Base-by-base conservation (phyloP, 1,140 invertebrate species). In the Dinothrombium tinctorium region DNA sequence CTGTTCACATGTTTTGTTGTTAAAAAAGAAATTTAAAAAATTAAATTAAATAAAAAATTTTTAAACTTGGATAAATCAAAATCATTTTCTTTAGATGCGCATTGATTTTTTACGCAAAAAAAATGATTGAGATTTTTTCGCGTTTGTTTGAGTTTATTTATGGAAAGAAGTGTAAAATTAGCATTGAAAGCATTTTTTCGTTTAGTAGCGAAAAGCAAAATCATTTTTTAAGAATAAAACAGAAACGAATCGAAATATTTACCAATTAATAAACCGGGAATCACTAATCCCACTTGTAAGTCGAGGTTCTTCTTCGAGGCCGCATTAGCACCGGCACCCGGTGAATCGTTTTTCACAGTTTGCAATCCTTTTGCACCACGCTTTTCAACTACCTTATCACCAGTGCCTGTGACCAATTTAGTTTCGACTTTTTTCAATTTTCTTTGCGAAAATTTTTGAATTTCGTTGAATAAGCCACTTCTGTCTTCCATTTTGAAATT, bases 1-100 rank as follows among this genome's bases (percentile, higher is more conserved):
- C 79, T 40, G 20, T 6, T 26, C 12, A 32, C 4, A 22, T 19
- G n/a, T n/a, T n/a, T n/a, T n/a, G n/a, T n/a, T n/a, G n/a, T n/a
- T n/a, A n/a, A n/a, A n/a, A n/a, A n/a, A n/a, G n/a, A n/a, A n/a
- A n/a, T n/a, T n/a, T n/a, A n/a, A n/a, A n/a, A n/a, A n/a, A n/a
- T n/a, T n/a, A n/a, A n/a, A n/a, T n/a, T n/a, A n/a, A n/a, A n/a
- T n/a, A n/a, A n/a, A n/a, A n/a, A n/a, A n/a, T n/a, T n/a, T n/a
- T n/a, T n/a, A n/a, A n/a, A n/a, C n/a, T n/a, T n/a, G n/a, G n/a
- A n/a, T n/a, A n/a, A n/a, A n/a, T n/a, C n/a, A n/a, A n/a, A n/a
- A n/a, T n/a, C n/a, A n/a, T n/a, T n/a, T n/a, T n/a, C n/a, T n/a
- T n/a, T n/a, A n/a, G n/a, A n/a, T n/a, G n/a, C n/a, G n/a, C n/a